These are phyloP conservation scores for Cantharis rufa DNA, from an alignment of 2,888 invertebrate species.

Conservation along the genomic window DNA sequence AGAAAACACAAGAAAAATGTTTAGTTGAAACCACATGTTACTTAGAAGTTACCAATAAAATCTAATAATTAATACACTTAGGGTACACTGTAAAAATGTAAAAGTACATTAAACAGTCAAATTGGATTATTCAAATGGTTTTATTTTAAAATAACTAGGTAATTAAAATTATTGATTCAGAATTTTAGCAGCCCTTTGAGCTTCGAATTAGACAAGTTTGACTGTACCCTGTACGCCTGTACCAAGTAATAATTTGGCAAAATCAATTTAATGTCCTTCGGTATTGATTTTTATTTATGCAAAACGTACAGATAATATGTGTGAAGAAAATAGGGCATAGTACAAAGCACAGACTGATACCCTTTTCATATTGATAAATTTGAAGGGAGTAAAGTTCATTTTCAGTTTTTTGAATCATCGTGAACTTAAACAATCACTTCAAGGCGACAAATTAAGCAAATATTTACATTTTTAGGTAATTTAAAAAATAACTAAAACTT, in stretches of 20 bases:
- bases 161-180: too few species aligned
- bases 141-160: too few species aligned
- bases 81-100: background rate
- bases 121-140: too few species aligned
- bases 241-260: background rate
- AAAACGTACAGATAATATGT: background rate
- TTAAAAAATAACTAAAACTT: background rate
- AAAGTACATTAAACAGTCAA: background rate
- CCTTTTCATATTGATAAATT: background rate
- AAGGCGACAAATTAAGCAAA: background rate
- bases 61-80: background rate
- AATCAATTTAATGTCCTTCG: background rate
- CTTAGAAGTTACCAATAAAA: background rate
- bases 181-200: too few species aligned
- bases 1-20: background rate
- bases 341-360: slow-evolving; percentile 42
- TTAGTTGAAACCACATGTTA: too few species aligned
- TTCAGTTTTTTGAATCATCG: background rate
- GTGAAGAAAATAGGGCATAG: slow-evolving; percentile 36
- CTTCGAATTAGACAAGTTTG: too few species aligned
- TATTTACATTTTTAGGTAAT: background rate
- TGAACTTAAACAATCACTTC: slow-evolving; percentile 1
- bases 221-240: too few species aligned
- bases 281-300: background rate
- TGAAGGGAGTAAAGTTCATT: slow-evolving; percentile 1